A percentile compares a stretch with the other conserved stretches of the same genome.
Evolutionary conservation across 2,888 invertebrate species (phyloP).

Genomic region (Scaptomyza parva): DNA sequence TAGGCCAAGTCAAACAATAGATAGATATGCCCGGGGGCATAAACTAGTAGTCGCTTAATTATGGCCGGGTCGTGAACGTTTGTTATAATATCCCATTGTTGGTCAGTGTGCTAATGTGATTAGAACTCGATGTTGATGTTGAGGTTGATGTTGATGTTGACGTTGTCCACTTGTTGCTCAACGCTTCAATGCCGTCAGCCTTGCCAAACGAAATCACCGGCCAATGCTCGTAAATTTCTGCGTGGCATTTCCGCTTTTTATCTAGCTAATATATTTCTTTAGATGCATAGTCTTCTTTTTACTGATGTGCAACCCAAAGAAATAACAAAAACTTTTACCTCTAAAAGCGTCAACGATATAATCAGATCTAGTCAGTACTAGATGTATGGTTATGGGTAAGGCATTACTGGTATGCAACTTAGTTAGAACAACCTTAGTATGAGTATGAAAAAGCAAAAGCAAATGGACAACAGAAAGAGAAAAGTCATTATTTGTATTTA

Average conservation of each 20-base stretch:
- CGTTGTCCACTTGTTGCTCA: slow-evolving; percentile 71
- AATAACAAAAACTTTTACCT: background rate
- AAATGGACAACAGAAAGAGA: slow-evolving; percentile 19
- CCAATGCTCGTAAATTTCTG: slow-evolving; percentile 63
- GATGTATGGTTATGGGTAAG: background rate
- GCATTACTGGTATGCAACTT: background rate
- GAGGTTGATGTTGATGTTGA: slow-evolving; percentile 37
- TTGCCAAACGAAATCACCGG: slow-evolving; percentile 50
- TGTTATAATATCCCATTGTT: slow-evolving; percentile 67
- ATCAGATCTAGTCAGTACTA: background rate
- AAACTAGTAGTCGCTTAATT: slow-evolving; percentile 49
- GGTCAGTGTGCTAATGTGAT: slow-evolving; percentile 76
- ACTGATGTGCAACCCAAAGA: slow-evolving; percentile 3
- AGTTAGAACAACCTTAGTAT: background rate
- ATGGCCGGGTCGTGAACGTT: slow-evolving; percentile 50
- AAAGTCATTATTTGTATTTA: slow-evolving; percentile 31
- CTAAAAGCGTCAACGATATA: background rate
- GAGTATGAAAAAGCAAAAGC: slow-evolving; percentile 15
- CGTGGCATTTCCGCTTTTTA: slow-evolving; percentile 63
- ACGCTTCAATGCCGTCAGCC: slow-evolving; percentile 50
- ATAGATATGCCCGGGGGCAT: slow-evolving; percentile 32
- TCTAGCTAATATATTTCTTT: slow-evolving; percentile 16
- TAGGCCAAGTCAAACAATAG: slow-evolving; percentile 56
- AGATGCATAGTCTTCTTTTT: background rate
- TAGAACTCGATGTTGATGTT: slow-evolving; percentile 48